phyloP scores from a whole-genome alignment of 2,113 vertebrate genomes.

The Ammospiza caudacuta region DNA sequence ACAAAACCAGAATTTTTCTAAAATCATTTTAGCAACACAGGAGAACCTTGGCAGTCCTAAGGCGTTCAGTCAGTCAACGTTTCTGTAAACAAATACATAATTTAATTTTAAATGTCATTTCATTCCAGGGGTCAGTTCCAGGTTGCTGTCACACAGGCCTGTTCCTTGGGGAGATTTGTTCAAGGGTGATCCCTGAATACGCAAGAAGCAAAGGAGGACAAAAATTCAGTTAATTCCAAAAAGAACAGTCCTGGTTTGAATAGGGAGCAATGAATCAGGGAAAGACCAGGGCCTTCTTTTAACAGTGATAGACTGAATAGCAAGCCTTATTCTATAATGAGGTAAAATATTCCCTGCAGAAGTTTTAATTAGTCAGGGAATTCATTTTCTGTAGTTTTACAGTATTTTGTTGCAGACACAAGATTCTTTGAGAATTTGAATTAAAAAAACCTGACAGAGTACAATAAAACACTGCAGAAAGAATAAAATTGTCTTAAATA shows the following conservation, averaged over 20 bases:
- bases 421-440: not conserved
- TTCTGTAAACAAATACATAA: constrained; percentile 41
- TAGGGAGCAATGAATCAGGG: not conserved
- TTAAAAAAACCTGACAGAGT: not conserved
- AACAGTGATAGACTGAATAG: not conserved
- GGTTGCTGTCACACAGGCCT: not conserved
- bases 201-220: not conserved
- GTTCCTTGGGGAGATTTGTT: constrained; percentile 6
- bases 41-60: not conserved
- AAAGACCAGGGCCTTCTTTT: not conserved
- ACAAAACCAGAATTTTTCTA: not conserved
- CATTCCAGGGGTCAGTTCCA: not conserved
- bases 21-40: not conserved
- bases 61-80: constrained; percentile 25
- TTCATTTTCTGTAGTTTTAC: not conserved
- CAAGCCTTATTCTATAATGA: not conserved
- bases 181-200: not conserved
- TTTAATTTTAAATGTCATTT: constrained; percentile 38
- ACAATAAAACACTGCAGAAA: not conserved
- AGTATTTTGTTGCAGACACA: not conserved
- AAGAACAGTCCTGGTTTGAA: not conserved
- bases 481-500: not conserved
- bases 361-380: not conserved
- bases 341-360: not conserved
- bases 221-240: not conserved